Conservation (phyloP, 2,888 invertebrate species). For the Daptonema setosum region DNA sequence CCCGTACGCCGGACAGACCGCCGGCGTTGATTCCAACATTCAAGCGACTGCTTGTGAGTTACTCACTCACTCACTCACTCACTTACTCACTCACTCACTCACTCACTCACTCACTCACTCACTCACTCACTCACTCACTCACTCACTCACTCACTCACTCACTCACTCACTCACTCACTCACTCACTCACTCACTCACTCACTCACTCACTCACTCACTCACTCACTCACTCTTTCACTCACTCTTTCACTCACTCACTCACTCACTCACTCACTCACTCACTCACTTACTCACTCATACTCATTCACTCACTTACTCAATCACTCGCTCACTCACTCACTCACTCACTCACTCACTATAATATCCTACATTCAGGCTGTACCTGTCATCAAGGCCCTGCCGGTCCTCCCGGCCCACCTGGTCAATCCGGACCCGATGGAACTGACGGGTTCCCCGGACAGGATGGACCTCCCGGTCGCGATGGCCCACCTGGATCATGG, state of each 20-base stretch:
- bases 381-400: conserved; percentile 6
- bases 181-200: too few relatives aligned
- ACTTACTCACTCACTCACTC: not conserved
- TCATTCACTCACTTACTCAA: too few relatives aligned
- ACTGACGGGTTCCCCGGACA: conserved; percentile 1
- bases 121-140: not conserved
- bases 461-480: not conserved
- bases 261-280: not conserved
- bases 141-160: not conserved
- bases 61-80: not conserved
- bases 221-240: not conserved
- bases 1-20: not conserved
- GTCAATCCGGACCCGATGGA: not conserved
- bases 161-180: not conserved
- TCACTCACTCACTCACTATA: not conserved
- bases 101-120: not conserved
- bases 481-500: not conserved
- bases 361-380: conserved; percentile 3
- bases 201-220: too few relatives aligned
- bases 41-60: not conserved
- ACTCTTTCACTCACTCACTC: not conserved
- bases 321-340: not conserved
- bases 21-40: not conserved
- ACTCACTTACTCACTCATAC: too few relatives aligned
- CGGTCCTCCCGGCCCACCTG: conserved; percentile 3